These are phyloP conservation scores for Asbolus verrucosus DNA, from an alignment of 1,140 invertebrate species.

Conservation along the genomic window DNA sequence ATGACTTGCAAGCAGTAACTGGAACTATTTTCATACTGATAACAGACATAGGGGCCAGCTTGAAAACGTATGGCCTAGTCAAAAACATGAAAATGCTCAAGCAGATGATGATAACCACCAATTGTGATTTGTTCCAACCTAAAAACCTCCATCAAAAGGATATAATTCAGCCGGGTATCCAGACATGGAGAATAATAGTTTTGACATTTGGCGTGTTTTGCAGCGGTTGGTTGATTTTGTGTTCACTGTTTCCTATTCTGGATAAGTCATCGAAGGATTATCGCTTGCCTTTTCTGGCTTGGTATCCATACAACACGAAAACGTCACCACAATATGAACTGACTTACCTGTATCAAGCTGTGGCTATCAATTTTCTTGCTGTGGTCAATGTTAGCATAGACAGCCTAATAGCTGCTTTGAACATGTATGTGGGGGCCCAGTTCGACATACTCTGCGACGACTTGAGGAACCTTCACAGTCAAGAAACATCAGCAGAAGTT, in stretches of 20 bases:
- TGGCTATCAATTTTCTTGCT: background rate
- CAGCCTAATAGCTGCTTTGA: background rate
- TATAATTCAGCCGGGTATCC: background rate
- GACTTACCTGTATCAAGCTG: background rate
- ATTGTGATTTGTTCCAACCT: background rate
- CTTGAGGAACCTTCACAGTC: background rate
- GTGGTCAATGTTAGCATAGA: background rate
- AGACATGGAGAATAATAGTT: background rate
- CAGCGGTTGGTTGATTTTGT: background rate
- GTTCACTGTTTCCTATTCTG: background rate
- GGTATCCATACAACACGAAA: slow-evolving; percentile 14
- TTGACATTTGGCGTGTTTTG: no score
- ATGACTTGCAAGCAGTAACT: background rate
- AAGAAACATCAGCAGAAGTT: background rate
- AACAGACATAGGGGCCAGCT: background rate
- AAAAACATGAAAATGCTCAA: slow-evolving; percentile 1
- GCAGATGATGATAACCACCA: background rate
- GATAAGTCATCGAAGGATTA: background rate
- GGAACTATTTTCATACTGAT: background rate
- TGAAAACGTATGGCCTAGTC: background rate
- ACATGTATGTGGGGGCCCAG: background rate
- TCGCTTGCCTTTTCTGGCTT: background rate
- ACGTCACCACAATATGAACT: background rate
- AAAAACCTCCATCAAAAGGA: background rate
- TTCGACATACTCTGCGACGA: slow-evolving; percentile 8